These are phyloP conservation scores for Cervus canadensis DNA, from an alignment of 2,113 vertebrate genomes.

Conservation along the genomic window DNA sequence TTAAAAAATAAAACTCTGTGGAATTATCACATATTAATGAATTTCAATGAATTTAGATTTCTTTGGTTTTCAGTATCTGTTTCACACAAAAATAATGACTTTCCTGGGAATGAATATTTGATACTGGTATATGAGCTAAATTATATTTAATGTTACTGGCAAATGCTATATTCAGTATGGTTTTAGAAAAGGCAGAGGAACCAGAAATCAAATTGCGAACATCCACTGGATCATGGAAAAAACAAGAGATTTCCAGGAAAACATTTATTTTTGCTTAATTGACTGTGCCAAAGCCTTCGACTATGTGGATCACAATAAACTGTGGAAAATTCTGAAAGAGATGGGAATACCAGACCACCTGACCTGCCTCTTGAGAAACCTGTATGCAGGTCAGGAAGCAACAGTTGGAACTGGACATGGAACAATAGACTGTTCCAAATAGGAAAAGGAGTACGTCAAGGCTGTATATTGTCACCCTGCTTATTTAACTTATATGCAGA, in stretches of 20 bases:
- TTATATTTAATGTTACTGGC: not conserved
- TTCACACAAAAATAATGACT: not conserved
- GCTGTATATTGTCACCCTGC: not conserved
- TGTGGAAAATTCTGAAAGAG: not conserved
- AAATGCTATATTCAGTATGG: not conserved
- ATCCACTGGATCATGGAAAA: accelerated
- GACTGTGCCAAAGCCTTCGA: not conserved
- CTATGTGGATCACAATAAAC: not conserved
- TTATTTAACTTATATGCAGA: not conserved
- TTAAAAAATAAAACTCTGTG: not conserved
- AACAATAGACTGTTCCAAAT: not conserved
- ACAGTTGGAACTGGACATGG: not conserved
- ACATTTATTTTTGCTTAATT: not conserved
- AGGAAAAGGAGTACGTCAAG: not conserved
- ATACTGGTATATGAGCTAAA: not conserved
- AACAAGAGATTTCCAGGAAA: not conserved
- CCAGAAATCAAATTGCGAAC: not conserved
- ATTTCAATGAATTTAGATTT: not conserved
- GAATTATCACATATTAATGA: not conserved
- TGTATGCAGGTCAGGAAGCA: not conserved
- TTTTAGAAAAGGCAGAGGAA: not conserved
- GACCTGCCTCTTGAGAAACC: not conserved
- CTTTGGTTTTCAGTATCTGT: not conserved
- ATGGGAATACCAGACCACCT: not conserved
- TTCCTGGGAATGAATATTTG: not conserved